Evolutionary conservation across 2,888 invertebrate genomes (phyloP).

Genomic region (Saturnia pavonia): DNA sequence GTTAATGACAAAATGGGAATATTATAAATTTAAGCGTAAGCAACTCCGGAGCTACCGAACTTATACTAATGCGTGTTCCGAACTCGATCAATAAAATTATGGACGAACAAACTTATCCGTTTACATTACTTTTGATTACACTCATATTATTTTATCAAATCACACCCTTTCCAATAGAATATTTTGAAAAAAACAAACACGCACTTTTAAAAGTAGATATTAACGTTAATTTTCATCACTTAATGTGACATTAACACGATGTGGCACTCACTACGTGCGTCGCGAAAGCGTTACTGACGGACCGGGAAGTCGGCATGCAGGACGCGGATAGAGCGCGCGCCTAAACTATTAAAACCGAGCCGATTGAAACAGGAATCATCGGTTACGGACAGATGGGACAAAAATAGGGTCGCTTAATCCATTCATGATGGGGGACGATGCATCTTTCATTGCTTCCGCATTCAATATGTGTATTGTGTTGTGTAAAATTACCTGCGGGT

Average conservation of each 20-base stretch:
- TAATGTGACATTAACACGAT: slow-evolving; percentile 44
- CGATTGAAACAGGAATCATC: slow-evolving; percentile 43
- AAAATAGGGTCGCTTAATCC: slow-evolving; percentile 60
- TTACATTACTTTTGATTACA: slow-evolving; percentile 50
- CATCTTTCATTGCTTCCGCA: slow-evolving; percentile 63
- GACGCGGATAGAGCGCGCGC: slow-evolving; percentile 51
- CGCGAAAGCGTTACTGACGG: slow-evolving; percentile 55
- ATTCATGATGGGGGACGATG: slow-evolving; percentile 67
- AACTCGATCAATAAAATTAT: slow-evolving; percentile 12
- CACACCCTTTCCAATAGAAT: slow-evolving; percentile 25
- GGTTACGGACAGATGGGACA: slow-evolving; percentile 29
- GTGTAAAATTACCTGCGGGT: slow-evolving; percentile 21
- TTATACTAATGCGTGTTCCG: slow-evolving; percentile 4
- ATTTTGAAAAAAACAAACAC: background rate
- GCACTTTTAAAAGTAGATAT: slow-evolving; percentile 17
- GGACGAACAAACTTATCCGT: slow-evolving; percentile 66
- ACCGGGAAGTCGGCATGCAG: slow-evolving; percentile 18
- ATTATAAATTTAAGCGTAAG: slow-evolving; percentile 57
- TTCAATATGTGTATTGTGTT: slow-evolving; percentile 38
- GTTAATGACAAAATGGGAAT: slow-evolving; percentile 33
- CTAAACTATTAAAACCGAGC: slow-evolving; percentile 77
- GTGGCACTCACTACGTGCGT: slow-evolving; percentile 64
- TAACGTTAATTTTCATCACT: slow-evolving; percentile 28
- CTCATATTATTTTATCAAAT: slow-evolving; percentile 58
- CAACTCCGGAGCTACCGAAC: slow-evolving; percentile 51